Percentiles rank a stretch among this genome's conserved stretches.
Conservation (phyloP, 1,140 invertebrate genomes). For the Drosophila pruinosa region DNA sequence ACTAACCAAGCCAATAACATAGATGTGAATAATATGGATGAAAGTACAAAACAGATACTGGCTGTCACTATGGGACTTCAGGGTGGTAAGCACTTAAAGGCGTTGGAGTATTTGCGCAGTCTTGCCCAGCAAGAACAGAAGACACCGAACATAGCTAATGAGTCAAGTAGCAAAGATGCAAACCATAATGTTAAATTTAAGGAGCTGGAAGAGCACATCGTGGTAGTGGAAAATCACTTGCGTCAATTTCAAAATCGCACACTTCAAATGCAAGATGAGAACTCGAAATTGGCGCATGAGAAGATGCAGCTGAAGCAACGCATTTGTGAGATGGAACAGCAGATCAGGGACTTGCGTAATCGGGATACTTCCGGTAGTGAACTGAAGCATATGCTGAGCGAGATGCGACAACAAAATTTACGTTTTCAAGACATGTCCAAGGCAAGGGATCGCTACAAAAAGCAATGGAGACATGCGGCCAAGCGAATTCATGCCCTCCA, state of each 20-base stretch:
- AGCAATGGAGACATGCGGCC: slow-evolving; percentile 47
- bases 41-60: slow-evolving; percentile 7
- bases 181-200: slow-evolving; percentile 45
- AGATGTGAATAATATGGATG: slow-evolving; percentile 11
- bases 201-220: slow-evolving; percentile 53
- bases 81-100: neutral
- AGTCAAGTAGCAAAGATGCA: neutral
- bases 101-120: neutral
- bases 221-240: slow-evolving; percentile 38
- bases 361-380: slow-evolving; percentile 16
- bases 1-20: neutral
- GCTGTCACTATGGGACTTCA: neutral
- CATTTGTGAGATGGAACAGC: slow-evolving; percentile 48
- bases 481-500: slow-evolving; percentile 50
- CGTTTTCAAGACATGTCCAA: slow-evolving; percentile 43
- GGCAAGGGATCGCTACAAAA: slow-evolving; percentile 64
- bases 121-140: neutral
- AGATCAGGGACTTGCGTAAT: slow-evolving; percentile 26
- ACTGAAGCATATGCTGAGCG: slow-evolving; percentile 41
- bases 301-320: slow-evolving; percentile 47
- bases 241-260: slow-evolving; percentile 40
- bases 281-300: slow-evolving; percentile 37
- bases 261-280: slow-evolving; percentile 48
- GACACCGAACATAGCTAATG: neutral
- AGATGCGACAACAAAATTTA: slow-evolving; percentile 50